Evolutionary conservation across 2,888 invertebrate species (phyloP).

Genomic region (Cosmorhoe ocellata): DNA sequence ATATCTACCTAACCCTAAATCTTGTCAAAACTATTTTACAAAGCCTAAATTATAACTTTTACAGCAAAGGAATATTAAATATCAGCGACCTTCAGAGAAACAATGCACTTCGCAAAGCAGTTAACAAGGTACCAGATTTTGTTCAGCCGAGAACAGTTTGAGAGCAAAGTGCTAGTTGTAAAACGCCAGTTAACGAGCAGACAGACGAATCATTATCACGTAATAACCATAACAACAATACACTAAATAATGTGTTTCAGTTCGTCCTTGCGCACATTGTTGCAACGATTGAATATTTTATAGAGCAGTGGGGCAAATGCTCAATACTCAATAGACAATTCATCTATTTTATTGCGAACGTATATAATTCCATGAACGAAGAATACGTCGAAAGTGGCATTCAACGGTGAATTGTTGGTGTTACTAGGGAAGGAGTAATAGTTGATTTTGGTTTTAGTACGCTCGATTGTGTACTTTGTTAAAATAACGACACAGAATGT

Average conservation of each 20-base stretch:
- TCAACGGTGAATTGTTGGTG: constrained; percentile 1
- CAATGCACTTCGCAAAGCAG: constrained; percentile 11
- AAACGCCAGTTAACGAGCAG: constrained; percentile 36
- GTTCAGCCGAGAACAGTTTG: constrained; percentile 15
- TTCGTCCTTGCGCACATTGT: constrained; percentile 58
- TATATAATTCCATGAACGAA: constrained; percentile 41
- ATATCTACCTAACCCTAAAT: background rate
- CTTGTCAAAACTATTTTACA: background rate
- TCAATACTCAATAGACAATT: constrained; percentile 60
- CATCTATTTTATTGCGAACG: constrained; percentile 54
- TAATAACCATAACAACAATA: constrained; percentile 48
- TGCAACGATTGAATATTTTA: constrained; percentile 58
- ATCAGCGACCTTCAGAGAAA: constrained; percentile 9
- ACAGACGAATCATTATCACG: constrained; percentile 52
- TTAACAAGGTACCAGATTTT: constrained; percentile 13
- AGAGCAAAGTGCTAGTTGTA: constrained; percentile 41
- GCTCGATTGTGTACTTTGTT: constrained; percentile 13
- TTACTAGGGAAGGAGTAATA: constrained; percentile 11
- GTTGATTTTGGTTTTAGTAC: constrained; percentile 14
- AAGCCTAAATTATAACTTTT: background rate
- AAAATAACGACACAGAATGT: constrained; percentile 10
- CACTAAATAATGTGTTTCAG: constrained; percentile 53
- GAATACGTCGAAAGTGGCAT: constrained; percentile 5
- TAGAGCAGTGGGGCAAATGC: constrained; percentile 44
- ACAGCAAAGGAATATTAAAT: background rate